A percentile compares a stretch with the other conserved stretches of the same genome.
Evolutionary conservation across 2,113 vertebrate species (phyloP).

Genomic region (Larimichthys crocea): DNA sequence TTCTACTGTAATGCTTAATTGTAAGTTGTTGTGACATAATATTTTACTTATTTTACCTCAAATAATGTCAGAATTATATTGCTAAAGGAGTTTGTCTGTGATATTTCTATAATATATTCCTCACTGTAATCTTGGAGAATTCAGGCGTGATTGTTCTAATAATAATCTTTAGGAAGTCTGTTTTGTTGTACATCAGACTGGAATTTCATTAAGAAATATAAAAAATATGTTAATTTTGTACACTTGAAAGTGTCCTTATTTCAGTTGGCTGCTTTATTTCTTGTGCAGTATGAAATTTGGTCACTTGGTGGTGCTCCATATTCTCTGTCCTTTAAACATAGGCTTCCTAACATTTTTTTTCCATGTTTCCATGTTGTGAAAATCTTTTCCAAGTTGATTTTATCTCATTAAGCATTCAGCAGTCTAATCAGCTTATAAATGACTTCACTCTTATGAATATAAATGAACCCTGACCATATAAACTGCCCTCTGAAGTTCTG

Average conservation of each 20-base stretch:
- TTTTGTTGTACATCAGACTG: slow-evolving; percentile 7
- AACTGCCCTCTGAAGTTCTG: neutral
- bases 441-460: neutral
- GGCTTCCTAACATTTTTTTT: neutral
- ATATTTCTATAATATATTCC: neutral
- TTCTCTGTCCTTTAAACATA: slow-evolving; percentile 1
- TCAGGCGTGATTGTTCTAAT: neutral
- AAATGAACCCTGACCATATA: neutral
- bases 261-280: neutral
- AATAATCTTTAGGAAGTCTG: neutral
- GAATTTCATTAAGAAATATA: slow-evolving; percentile 16
- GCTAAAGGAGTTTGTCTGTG: neutral
- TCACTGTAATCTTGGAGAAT: neutral
- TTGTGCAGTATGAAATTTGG: slow-evolving; percentile 36
- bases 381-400: neutral
- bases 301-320: slow-evolving; percentile 66
- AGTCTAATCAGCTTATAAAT: neutral
- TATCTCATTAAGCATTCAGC: neutral
- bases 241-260: neutral
- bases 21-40: neutral
- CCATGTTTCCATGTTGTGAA: neutral
- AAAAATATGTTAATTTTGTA: neutral
- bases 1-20: neutral
- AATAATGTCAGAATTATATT: neutral
- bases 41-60: slow-evolving; percentile 3